phyloP scores from a whole-genome alignment of 2,888 invertebrate genomes.

The Plebejus anna region DNA sequence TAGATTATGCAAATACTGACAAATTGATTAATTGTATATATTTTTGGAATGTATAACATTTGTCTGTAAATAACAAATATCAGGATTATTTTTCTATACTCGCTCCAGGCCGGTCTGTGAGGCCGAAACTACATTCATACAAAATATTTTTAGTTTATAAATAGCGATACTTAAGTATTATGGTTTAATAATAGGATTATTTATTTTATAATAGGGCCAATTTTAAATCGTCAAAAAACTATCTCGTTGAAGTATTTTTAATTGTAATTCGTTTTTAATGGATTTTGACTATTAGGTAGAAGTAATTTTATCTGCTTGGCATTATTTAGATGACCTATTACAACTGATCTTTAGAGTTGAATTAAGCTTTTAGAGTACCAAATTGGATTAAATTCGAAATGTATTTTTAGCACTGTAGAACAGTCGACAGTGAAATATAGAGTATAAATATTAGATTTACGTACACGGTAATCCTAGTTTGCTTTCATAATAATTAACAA shows the following conservation, averaged over 20 bases:
- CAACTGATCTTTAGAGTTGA: not conserved
- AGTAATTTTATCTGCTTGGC: not conserved
- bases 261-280: slow-evolving; percentile 8
- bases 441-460: slow-evolving; percentile 1
- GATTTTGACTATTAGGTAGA: slow-evolving; percentile 5
- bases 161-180: slow-evolving; percentile 5
- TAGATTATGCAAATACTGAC: not conserved
- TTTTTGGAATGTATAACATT: not conserved
- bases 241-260: slow-evolving; percentile 1
- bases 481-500: not conserved
- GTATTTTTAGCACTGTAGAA: not conserved
- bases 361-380: not conserved
- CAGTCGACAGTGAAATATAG: not conserved
- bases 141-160: slow-evolving; percentile 13
- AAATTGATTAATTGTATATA: not conserved
- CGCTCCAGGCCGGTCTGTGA: not conserved
- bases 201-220: slow-evolving; percentile 21
- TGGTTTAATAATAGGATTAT: slow-evolving; percentile 17
- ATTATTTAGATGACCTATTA: not conserved
- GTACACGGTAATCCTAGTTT: not conserved
- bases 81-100: not conserved
- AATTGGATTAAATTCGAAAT: not conserved
- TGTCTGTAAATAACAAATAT: not conserved
- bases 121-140: not conserved
- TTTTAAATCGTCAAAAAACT: not conserved